Evolutionary conservation across 2,113 vertebrate genomes (phyloP), one percentile per base, ranked within the genome.

Genomic region (Actinemys pallida): DNA sequence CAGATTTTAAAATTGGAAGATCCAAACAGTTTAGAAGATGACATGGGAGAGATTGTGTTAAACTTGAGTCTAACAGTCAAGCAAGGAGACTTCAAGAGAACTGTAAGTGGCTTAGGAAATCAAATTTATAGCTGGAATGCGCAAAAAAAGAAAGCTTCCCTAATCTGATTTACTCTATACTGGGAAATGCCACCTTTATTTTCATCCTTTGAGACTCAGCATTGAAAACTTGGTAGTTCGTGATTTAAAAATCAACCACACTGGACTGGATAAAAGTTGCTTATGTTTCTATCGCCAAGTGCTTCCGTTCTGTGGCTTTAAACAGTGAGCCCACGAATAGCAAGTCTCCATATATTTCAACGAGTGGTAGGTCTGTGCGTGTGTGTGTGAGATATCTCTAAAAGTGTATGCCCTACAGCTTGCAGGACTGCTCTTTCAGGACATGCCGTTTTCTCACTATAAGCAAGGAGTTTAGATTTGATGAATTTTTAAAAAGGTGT

Each of bases 11-110:
- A 57, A 95, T 97, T 99, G 69, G 97, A 99, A 94, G 99, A 99
- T 96, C 98, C 99, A 22, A 99, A 99, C 98, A 99, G 99, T 96
- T 98, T 99, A 95, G 99, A 99, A 96, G 97, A 98, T 20, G 98
- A 99, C 96, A 99, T 99, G 99, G 99, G 99, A 53, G 98, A 99
- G 80, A 99, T 99, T 83, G 39, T 99, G 35, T 96, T 99, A 95
- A 99, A 99, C 35, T 76, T 99, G 94, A 98, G 98, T 95, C 97
- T 99, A 42, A 98, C 98, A 86, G 98, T 98, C 78, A 99, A 99
- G 95, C 98, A 99, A 81, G 98, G 98, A 87, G 99, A 99, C 86
- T 97, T 98, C 96, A 99, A 99, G 98, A 99, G 98, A 98, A 98
- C 98, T 91, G 98, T 99, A 98, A 98, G 98, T 97, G 52, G 84